These are phyloP conservation scores for Sebastes oblongus DNA, from an alignment of 2,797 vertebrate species.

Conservation along the genomic window DNA sequence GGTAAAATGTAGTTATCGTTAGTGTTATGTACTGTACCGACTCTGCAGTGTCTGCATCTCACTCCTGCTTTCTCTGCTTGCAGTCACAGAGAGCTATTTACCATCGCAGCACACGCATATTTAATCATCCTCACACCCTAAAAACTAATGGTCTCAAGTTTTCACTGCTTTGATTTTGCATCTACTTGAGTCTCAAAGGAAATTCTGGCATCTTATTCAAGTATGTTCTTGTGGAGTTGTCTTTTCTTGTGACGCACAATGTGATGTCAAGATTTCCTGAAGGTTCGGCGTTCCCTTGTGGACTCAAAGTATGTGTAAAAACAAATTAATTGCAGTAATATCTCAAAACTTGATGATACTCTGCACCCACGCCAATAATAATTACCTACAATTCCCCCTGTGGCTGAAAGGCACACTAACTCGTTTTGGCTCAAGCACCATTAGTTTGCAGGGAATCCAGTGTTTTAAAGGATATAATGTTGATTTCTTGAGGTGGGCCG, in stretches of 20 bases:
- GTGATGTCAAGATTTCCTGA: not conserved
- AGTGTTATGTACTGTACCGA: slow-evolving; percentile 21
- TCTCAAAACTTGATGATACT: not conserved
- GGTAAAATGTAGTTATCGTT: slow-evolving; percentile 36
- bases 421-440: not conserved
- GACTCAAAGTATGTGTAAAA: not conserved
- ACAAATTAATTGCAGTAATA: not conserved
- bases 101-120: slow-evolving; percentile 10
- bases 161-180: slow-evolving; percentile 11
- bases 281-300: not conserved
- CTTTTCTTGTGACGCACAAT: not conserved
- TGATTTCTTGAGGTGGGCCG: not conserved
- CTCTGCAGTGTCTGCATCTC: slow-evolving; percentile 64
- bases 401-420: not conserved
- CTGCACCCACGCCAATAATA: not conserved
- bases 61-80: slow-evolving; percentile 62
- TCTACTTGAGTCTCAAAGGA: not conserved
- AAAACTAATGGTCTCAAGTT: slow-evolving; percentile 8
- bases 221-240: not conserved
- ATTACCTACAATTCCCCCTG: not conserved
- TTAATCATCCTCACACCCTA: slow-evolving; percentile 16
- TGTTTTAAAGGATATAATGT: not conserved
- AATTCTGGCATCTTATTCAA: not conserved
- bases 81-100: slow-evolving; percentile 51
- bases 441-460: not conserved